These are phyloP conservation scores for Colletes gigas DNA, from an alignment of 1,140 invertebrate genomes.

Conservation along the genomic window DNA sequence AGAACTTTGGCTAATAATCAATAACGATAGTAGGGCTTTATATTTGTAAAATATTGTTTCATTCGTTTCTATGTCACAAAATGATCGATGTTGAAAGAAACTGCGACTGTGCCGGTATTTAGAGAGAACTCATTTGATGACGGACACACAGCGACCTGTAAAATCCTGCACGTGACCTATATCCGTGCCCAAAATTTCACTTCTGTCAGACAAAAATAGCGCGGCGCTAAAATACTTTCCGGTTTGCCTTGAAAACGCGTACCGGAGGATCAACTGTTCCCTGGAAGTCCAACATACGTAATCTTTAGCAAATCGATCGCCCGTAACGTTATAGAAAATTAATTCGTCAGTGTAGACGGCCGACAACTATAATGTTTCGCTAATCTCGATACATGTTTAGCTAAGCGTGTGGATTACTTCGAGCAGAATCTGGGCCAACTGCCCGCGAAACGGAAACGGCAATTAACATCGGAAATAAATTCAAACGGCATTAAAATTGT, in stretches of 20 bases:
- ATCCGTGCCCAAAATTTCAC: conserved; percentile 62
- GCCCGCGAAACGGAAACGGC: conserved; percentile 19
- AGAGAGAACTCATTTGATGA: neutral
- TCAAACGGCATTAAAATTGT: neutral
- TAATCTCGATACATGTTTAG: conserved; percentile 12
- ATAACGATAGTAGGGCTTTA: too few relatives aligned
- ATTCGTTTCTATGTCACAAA: too few relatives aligned
- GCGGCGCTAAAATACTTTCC: conserved; percentile 60
- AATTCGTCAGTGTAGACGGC: neutral
- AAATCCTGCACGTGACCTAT: conserved; percentile 55
- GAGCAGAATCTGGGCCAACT: conserved; percentile 31
- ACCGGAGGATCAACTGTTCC: conserved; percentile 29
- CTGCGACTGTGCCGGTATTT: too few relatives aligned
- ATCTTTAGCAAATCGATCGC: too few relatives aligned
- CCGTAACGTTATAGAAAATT: neutral
- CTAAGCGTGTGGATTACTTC: conserved; percentile 7
- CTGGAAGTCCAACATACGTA: neutral
- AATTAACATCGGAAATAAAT: neutral
- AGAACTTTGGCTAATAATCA: too few relatives aligned
- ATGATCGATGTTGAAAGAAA: too few relatives aligned
- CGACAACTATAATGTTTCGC: neutral
- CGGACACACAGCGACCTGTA: conserved; percentile 39
- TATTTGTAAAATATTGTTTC: too few relatives aligned
- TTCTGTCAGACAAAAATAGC: conserved; percentile 60
- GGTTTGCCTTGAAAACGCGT: conserved; percentile 62